These are phyloP conservation scores for Poecilus cupreus DNA, from an alignment of 2,888 invertebrate species.

Conservation along the genomic window DNA sequence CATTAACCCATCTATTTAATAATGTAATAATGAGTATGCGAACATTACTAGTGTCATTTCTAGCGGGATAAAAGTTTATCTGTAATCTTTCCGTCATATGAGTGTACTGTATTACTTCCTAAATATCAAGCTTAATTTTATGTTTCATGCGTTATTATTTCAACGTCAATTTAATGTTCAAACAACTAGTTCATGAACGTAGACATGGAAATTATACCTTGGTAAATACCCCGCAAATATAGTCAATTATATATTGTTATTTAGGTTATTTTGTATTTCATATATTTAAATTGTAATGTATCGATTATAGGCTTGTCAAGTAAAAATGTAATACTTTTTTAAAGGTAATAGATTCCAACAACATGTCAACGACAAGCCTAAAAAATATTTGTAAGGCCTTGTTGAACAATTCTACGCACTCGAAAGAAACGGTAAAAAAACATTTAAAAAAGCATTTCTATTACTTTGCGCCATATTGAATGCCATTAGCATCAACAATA, in stretches of 20 bases:
- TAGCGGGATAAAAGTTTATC: slow-evolving; percentile 8
- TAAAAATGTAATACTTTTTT: too few species aligned
- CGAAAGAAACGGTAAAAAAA: not conserved
- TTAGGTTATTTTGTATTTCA: too few species aligned
- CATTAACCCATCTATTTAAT: slow-evolving; percentile 27
- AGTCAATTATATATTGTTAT: too few species aligned
- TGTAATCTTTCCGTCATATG: slow-evolving; percentile 13
- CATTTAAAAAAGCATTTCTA: slow-evolving; percentile 14
- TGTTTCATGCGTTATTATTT: slow-evolving; percentile 19
- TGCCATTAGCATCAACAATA: not conserved
- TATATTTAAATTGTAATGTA: too few species aligned
- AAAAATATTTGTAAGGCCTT: too few species aligned
- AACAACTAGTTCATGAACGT: slow-evolving; percentile 14
- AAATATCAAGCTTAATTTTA: not conserved
- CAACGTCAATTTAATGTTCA: slow-evolving; percentile 31
- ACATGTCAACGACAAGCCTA: too few species aligned
- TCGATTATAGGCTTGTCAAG: too few species aligned
- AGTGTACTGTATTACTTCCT: not conserved
- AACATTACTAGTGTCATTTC: slow-evolving; percentile 13
- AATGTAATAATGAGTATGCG: not conserved
- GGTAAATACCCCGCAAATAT: not conserved
- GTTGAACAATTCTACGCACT: not conserved
- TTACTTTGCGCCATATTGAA: slow-evolving; percentile 14
- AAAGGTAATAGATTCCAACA: too few species aligned
- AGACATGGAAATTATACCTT: slow-evolving; percentile 7